Evolutionary conservation across 2,888 invertebrate genomes (phyloP).

Genomic region (Trisateles emortualis): DNA sequence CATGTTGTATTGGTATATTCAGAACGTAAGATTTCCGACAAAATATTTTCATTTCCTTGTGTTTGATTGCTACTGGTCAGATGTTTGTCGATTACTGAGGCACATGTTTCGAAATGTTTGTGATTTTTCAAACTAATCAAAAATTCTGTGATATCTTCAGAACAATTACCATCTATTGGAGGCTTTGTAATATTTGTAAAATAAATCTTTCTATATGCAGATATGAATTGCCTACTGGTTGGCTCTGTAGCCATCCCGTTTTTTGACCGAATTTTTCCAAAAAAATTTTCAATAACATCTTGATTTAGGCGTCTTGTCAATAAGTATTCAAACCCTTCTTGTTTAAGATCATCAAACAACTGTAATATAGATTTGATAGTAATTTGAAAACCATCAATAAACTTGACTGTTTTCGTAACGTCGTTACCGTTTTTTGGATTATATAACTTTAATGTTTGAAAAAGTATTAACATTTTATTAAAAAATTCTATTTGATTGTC

Average conservation of each 20-base stretch:
- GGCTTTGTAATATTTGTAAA: background rate
- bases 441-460: slow-evolving; percentile 13
- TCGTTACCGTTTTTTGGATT: slow-evolving; percentile 27
- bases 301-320: slow-evolving; percentile 29
- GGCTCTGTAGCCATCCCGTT: background rate
- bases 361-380: slow-evolving; percentile 35
- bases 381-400: slow-evolving; percentile 30
- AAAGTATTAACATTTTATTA: slow-evolving; percentile 26
- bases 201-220: slow-evolving; percentile 5
- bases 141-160: background rate
- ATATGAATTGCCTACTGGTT: background rate
- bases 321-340: slow-evolving; percentile 32
- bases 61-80: background rate
- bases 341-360: slow-evolving; percentile 31
- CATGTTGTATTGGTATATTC: background rate
- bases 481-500: slow-evolving; percentile 21
- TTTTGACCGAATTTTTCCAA: slow-evolving; percentile 2
- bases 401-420: slow-evolving; percentile 22
- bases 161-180: background rate
- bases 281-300: slow-evolving; percentile 25
- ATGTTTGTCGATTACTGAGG: background rate
- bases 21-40: too few relatives aligned
- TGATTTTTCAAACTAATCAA: background rate
- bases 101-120: background rate
- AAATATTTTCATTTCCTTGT: background rate